A percentile compares a stretch with the other conserved stretches of the same genome.
Evolutionary conservation across 2,888 invertebrate species (phyloP).

Genomic region (Biston stratarius): DNA sequence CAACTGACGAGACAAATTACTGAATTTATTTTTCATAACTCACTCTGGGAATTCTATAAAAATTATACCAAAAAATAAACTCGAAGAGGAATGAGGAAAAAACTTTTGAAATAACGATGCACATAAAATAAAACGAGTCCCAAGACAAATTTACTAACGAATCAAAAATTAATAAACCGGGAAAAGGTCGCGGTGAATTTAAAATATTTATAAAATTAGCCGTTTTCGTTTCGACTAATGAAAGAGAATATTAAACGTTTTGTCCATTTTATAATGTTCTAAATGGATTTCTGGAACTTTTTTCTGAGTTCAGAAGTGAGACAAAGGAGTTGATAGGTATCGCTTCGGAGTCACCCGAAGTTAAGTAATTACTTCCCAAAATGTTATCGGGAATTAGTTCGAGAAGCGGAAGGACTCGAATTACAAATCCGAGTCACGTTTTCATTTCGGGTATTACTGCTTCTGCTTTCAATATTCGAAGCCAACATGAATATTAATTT

Average conservation of each 20-base stretch:
- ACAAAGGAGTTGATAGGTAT: conserved; percentile 18
- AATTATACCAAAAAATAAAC: neutral
- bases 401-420: conserved; percentile 4
- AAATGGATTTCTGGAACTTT: conserved; percentile 17
- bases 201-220: conserved; percentile 13
- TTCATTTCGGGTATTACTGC: conserved; percentile 16
- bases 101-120: conserved; percentile 8
- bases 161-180: conserved; percentile 12
- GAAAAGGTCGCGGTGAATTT: conserved; percentile 16
- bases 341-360: conserved; percentile 12
- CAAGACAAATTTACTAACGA: conserved; percentile 17
- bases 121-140: conserved; percentile 19
- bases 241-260: conserved; percentile 23
- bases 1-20: neutral
- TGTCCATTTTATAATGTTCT: conserved; percentile 13
- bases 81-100: conserved; percentile 1
- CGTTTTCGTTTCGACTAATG: conserved; percentile 12
- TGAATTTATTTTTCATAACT: neutral
- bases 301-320: conserved; percentile 9
- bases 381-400: conserved; percentile 20
- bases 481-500: conserved; percentile 7
- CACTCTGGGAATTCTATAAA: neutral
- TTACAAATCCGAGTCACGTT: conserved; percentile 19
- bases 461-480: conserved; percentile 16
- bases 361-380: conserved; percentile 23